Base-by-base conservation (phyloP, 2,888 invertebrate species). In the Hofmannophila pseudospretella region DNA sequence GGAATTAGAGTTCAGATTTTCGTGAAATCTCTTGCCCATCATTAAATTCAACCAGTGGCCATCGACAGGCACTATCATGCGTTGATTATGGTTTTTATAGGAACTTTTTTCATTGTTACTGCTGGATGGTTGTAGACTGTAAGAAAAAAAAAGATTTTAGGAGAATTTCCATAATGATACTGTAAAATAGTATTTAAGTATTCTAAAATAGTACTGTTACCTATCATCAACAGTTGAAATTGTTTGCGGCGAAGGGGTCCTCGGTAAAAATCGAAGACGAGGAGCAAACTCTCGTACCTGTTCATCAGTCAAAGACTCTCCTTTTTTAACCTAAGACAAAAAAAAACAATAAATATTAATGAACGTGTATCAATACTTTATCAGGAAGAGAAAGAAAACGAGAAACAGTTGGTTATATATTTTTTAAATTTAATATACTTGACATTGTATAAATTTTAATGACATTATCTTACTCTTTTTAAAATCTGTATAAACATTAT, bases 1-100 rank as follows among this genome's bases (percentile, higher is more conserved):
- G 1, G 80, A 82, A 45, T 86, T 85, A 1, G 78, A 85, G 46
- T 76, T 82, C 34, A 84, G 71, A 53, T 81, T 86, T 55, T 85
- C 82, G 42, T 87, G 86, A 68, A 90, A 91, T 30, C 89, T 78
- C 47, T 88, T 87, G 33, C 90, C 90, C 88, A 88, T 89, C 90
- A 91, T 90, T 25, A 90, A 64, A 49, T 88, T 89, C 39, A 88
- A 64, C 90, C 90, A 90, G 61, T 88, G 87, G 12, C 84, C 76
- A 55, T 90, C 90, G 2, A 88, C 79, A 2, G 88, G 88, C 19
- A 90, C 88, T 39, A 89, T 87, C 87, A 87, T 88, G 41, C 71
- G 64, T 49, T 81, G 78, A 54, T 62, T 68, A 44, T 72, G 61
- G 53, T 59, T 69, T 65, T 69, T 80, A 72, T 80, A 85, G 80